Base-by-base conservation (phyloP, 2,797 vertebrate genomes). In the Crossoptilon crossoptilon region DNA sequence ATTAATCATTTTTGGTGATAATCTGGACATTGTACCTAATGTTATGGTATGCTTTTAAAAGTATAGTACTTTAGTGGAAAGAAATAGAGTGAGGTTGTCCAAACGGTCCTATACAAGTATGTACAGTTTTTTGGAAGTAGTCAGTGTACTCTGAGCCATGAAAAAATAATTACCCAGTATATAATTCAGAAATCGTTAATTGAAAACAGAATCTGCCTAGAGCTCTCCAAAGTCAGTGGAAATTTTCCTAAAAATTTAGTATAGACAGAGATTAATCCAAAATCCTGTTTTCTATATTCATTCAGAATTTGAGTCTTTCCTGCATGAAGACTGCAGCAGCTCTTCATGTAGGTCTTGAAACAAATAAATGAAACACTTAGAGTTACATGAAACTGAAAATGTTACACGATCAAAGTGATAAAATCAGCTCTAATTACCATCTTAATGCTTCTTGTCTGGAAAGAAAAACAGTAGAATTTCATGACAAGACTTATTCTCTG, bases 1-100 rank as follows among this genome's bases (percentile, higher is more conserved):
- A 91, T 88, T 91, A 94, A 96, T 96, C 75, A n/a, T 51, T 64
- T 67, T 91, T 84, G 71, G 44, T 91, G 49, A 43, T 91, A 97
- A 72, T 89, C 66, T 72, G 53, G 51, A 90, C 71, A 81, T 86
- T 86, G 35, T 87, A 77, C 76, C 76, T 93, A 97, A 89, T 37
- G 48, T 80, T 72, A 92, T 8, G 2, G 16, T 90, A 69, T 43
- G 23, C 7, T 92, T 87, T 95, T 14, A 12, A 62, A 90, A 73
- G 53, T 68, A n/a, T 11, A 75, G 56, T 68, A 68, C 56, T 67
- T 89, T 72, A 93, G 78, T 21, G 62, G 66, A 93, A 95, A 77
- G 55, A 88, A 58, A 58, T 22, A 69, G 5, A 59, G 9, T 46
- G 66, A 31, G 21, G 60, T 9, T 63, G 23, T 75, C 7, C 18